Percentiles rank a stretch among this genome's conserved stretches.
Conservation (phyloP, 1,140 invertebrate genomes). For the Anastrepha ludens region DNA sequence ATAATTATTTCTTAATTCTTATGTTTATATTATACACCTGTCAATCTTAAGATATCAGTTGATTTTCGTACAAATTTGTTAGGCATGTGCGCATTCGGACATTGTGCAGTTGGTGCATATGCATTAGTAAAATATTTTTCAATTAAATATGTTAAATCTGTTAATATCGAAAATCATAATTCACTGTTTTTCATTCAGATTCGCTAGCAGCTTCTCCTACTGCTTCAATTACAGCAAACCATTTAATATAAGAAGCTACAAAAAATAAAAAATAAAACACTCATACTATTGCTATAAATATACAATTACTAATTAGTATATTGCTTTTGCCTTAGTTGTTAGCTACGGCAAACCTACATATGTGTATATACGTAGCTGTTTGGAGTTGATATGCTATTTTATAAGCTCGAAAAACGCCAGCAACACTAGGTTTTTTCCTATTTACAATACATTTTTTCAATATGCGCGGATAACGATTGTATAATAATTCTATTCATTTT, state of each 20-base stretch:
- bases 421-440: not conserved
- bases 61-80: not conserved
- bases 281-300: not conserved
- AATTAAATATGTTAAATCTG: too few relatives aligned
- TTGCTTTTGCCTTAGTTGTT: not conserved
- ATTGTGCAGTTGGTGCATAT: not conserved
- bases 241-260: too few relatives aligned
- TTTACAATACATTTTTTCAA: not conserved
- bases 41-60: not conserved
- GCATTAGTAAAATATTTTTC: not conserved
- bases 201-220: too few relatives aligned
- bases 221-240: too few relatives aligned
- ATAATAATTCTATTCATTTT: slow-evolving; percentile 4
- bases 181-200: not conserved
- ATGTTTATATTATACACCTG: not conserved
- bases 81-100: not conserved
- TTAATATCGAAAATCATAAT: not conserved
- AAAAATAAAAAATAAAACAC: too few relatives aligned
- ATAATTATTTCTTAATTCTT: not conserved
- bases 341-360: not conserved
- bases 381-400: slow-evolving; percentile 39
- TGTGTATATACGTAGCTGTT: not conserved
- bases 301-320: not conserved
- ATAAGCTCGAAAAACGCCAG: slow-evolving; percentile 30
- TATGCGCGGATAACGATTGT: not conserved